Conservation (phyloP, 2,113 vertebrate species). For the Stercorarius parasiticus region DNA sequence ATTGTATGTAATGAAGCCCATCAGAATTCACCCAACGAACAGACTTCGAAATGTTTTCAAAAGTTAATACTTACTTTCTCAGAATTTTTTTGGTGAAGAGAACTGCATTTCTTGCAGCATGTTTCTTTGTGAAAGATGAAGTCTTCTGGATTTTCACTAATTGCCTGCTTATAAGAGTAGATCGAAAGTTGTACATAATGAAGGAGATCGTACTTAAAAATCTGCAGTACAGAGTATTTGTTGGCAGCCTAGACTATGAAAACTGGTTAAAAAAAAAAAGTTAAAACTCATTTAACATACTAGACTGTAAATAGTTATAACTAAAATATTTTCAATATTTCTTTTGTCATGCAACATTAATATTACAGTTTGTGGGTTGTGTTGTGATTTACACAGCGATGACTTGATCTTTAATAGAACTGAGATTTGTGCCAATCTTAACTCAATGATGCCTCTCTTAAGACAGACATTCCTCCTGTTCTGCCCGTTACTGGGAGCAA, state of each 20-base stretch:
- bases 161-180: background rate
- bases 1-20: background rate
- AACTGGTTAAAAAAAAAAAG: background rate
- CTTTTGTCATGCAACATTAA: background rate
- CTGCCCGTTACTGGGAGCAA: rapidly evolving
- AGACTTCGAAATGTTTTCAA: background rate
- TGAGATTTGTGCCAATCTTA: background rate
- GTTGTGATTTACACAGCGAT: background rate
- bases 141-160: background rate
- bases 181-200: background rate
- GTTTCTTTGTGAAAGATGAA: background rate
- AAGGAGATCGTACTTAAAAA: background rate
- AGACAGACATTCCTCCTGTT: rapidly evolving
- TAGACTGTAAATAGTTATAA: background rate
- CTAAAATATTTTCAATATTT: background rate
- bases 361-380: background rate
- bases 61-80: background rate
- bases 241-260: background rate
- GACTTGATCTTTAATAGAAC: background rate
- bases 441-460: rapidly evolving
- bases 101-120: background rate
- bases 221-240: background rate
- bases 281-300: background rate
- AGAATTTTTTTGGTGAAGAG: background rate
- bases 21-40: background rate